Conservation (phyloP, 2,113 vertebrate species). For the Macheiramphus alcinus region DNA sequence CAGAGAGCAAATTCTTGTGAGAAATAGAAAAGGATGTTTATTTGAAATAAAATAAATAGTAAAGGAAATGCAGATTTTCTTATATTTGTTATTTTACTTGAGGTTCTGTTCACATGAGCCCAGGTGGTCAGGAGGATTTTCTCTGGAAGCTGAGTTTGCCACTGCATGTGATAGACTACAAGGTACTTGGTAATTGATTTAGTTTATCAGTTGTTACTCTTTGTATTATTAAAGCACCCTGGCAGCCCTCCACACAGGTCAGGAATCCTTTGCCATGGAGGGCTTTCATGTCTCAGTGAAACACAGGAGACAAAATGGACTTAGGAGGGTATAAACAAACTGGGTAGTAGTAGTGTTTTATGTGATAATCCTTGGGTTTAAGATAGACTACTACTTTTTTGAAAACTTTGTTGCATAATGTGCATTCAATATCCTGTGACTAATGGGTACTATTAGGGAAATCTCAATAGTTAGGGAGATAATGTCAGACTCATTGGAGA, state of each 20-base stretch:
- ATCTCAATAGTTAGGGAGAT: neutral
- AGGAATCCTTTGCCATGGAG: neutral
- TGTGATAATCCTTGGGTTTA: neutral
- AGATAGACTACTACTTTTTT: neutral
- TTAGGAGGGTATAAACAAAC: neutral
- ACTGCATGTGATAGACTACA: neutral
- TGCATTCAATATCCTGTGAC: neutral
- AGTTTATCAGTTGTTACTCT: neutral
- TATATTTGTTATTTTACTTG: neutral
- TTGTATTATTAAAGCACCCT: neutral
- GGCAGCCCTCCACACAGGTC: neutral
- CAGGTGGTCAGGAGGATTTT: neutral
- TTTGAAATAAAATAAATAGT: neutral
- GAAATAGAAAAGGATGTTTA: neutral
- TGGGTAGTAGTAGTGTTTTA: neutral
- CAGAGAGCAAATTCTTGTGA: neutral
- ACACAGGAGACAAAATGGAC: neutral
- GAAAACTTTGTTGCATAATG: neutral
- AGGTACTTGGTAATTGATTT: neutral
- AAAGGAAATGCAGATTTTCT: neutral
- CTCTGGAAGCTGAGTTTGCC: neutral
- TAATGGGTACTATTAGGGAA: conserved; percentile 8
- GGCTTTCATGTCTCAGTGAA: neutral
- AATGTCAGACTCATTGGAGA: neutral
- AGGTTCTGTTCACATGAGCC: neutral